Conservation (phyloP, 2,113 vertebrate genomes). For the Sigmodon hispidus region DNA sequence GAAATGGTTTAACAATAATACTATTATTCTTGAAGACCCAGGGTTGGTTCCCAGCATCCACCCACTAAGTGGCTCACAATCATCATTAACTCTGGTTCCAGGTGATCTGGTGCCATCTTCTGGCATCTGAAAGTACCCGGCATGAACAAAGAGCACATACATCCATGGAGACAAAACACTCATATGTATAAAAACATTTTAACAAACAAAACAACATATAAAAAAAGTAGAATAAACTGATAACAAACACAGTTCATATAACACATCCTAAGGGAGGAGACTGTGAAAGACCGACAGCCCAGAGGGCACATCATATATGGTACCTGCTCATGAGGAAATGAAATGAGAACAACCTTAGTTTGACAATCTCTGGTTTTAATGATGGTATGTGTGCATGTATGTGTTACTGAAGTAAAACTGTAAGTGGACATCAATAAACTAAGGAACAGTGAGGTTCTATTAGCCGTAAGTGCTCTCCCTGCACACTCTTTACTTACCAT, state of each 20-base stretch:
- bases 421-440: background rate
- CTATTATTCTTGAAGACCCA: background rate
- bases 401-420: background rate
- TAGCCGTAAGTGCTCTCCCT: background rate
- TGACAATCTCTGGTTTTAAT: background rate
- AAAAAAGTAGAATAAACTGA: constrained; percentile 9
- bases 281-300: background rate
- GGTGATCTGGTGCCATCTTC: background rate
- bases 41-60: background rate
- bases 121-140: background rate
- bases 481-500: constrained; percentile 88
- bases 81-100: background rate
- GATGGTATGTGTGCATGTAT: background rate
- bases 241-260: background rate
- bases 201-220: background rate
- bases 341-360: background rate
- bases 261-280: background rate
- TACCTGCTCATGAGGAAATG: background rate
- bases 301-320: background rate
- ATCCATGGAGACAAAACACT: background rate
- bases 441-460: background rate
- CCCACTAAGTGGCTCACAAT: background rate
- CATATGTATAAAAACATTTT: background rate
- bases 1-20: background rate
- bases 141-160: background rate